Conservation (phyloP, 1,140 invertebrate genomes). For the Chlorops oryzae region DNA sequence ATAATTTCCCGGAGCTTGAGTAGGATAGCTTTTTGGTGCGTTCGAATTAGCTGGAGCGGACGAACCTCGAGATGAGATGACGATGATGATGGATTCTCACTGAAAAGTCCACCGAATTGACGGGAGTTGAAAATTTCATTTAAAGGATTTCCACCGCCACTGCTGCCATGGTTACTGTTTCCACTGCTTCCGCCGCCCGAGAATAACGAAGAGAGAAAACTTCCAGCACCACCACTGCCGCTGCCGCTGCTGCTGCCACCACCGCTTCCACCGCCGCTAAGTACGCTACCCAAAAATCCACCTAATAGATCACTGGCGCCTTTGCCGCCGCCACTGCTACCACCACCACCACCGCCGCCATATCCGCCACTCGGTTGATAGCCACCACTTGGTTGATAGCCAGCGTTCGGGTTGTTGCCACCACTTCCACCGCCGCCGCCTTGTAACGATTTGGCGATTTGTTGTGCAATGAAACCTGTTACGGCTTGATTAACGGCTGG, state of each 20-base stretch:
- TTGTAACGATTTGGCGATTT: conserved; percentile 39
- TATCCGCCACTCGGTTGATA: conserved; percentile 36
- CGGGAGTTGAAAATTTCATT: conserved; percentile 38
- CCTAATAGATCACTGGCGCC: conserved; percentile 27
- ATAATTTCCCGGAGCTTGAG: conserved; percentile 33
- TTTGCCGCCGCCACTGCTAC: conserved; percentile 9
- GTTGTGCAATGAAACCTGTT: conserved; percentile 43
- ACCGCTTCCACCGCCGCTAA: conserved; percentile 24
- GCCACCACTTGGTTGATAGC: conserved; percentile 21
- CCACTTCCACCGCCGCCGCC: conserved; percentile 26
- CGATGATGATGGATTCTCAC: conserved; percentile 35
- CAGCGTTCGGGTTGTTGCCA: conserved; percentile 14
- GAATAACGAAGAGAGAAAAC: conserved; percentile 26
- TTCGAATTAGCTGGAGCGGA: conserved; percentile 9
- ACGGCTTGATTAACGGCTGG: conserved; percentile 44
- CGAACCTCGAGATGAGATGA: conserved; percentile 9
- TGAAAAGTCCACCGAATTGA: conserved; percentile 42
- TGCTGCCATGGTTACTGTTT: conserved; percentile 11
- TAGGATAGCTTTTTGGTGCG: conserved; percentile 35
- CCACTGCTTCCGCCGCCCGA: conserved; percentile 16
- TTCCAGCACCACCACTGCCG: conserved; percentile 27
- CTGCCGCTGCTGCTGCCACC: conserved; percentile 26
- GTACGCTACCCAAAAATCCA: conserved; percentile 29
- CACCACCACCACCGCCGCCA: conserved; percentile 20
- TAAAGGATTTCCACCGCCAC: conserved; percentile 19